Conservation (phyloP, 1,140 invertebrate species). For the Drosophila ogumai region DNA sequence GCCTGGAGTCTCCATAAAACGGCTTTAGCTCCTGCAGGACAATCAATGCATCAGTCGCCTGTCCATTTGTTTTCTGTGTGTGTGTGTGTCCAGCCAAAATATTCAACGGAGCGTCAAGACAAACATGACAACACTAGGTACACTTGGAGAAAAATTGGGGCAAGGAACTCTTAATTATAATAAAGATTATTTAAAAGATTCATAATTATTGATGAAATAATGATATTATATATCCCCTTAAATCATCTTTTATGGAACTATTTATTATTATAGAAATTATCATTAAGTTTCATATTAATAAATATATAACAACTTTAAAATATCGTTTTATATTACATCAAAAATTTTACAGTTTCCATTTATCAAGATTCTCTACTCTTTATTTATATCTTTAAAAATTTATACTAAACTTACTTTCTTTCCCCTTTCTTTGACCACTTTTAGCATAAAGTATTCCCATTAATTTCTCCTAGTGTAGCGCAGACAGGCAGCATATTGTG, state of each 20-base stretch:
- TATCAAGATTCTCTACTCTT: too few species aligned
- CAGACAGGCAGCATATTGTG: conserved; percentile 77
- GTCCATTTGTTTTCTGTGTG: conserved; percentile 52
- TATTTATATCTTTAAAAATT: too few species aligned
- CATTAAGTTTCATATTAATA: too few species aligned
- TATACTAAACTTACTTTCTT: too few species aligned
- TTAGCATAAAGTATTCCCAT: too few species aligned
- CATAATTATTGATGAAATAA: too few species aligned
- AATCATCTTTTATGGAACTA: too few species aligned
- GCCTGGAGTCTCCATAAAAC: neutral
- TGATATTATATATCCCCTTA: too few species aligned
- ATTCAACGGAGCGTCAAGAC: conserved; percentile 80
- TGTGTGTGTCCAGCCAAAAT: conserved; percentile 58
- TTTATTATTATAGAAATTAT: too few species aligned
- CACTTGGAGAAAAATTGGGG: neutral
- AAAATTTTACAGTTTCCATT: too few species aligned
- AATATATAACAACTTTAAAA: too few species aligned
- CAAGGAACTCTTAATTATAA: neutral
- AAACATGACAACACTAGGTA: conserved; percentile 65
- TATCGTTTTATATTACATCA: too few species aligned
- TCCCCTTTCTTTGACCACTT: neutral
- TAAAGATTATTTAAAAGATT: neutral
- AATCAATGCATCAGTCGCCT: conserved; percentile 52
- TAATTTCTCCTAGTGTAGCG: conserved; percentile 8
- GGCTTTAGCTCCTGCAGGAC: neutral